phyloP scores from a whole-genome alignment of 2,113 vertebrate species.

The Donacobius atricapilla region DNA sequence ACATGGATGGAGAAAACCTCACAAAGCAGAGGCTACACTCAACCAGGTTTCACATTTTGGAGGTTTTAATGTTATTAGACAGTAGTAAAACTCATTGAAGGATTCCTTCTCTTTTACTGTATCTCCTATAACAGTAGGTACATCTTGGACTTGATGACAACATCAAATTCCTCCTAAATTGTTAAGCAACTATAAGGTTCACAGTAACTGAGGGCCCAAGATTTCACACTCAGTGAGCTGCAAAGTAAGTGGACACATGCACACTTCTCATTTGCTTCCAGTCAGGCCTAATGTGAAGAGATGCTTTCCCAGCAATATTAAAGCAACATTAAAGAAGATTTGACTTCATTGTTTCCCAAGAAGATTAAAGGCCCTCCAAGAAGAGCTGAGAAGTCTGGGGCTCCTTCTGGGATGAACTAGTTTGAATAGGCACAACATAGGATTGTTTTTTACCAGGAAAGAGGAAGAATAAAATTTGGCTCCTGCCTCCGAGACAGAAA shows the following conservation, averaged over 20 bases:
- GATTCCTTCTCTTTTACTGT: background rate
- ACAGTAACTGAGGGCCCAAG: constrained; percentile 23
- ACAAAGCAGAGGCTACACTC: background rate
- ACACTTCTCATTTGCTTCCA: constrained; percentile 48
- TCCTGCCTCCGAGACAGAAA: background rate
- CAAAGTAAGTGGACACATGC: constrained; percentile 27
- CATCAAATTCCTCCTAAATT: constrained; percentile 55
- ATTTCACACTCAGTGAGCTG: constrained; percentile 57
- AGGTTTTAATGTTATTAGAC: background rate
- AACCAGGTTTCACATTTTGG: background rate
- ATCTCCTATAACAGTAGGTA: constrained; percentile 33
- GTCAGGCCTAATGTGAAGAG: constrained; percentile 31
- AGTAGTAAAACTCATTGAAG: constrained; percentile 2
- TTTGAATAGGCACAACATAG: background rate
- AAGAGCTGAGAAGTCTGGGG: constrained; percentile 14
- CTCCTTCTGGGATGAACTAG: constrained; percentile 4
- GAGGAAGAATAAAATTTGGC: background rate
- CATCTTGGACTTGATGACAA: constrained; percentile 39
- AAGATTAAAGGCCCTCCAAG: constrained; percentile 58
- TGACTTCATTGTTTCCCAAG: constrained; percentile 57
- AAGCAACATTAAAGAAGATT: constrained; percentile 60
- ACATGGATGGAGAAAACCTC: background rate
- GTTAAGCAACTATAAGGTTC: constrained; percentile 50
- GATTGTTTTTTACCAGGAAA: background rate
- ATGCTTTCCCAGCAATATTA: constrained; percentile 47